phyloP scores from a whole-genome alignment of 1,140 invertebrate species.

The Atta texana region DNA sequence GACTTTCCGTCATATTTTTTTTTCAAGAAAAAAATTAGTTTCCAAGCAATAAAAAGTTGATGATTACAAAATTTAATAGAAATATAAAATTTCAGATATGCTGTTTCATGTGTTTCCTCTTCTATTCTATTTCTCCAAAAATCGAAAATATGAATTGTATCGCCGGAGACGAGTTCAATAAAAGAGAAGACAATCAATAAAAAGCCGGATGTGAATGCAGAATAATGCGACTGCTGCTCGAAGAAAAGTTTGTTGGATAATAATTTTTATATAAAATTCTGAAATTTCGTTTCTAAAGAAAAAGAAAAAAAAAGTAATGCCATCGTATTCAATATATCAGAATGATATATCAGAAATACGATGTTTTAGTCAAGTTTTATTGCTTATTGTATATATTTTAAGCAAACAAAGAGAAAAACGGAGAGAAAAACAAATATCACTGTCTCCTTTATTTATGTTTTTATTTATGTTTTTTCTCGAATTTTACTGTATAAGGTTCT shows the following conservation, averaged over 20 bases:
- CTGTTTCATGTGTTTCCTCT: background rate
- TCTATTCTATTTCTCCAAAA: background rate
- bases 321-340: background rate
- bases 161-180: background rate
- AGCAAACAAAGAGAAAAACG: background rate
- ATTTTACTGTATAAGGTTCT: background rate
- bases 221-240: background rate
- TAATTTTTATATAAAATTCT: background rate
- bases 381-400: background rate
- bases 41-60: background rate
- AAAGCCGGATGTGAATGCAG: background rate
- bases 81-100: background rate
- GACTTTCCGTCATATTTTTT: background rate
- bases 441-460: background rate
- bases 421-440: background rate
- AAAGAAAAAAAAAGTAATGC: background rate
- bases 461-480: background rate
- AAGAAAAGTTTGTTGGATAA: background rate
- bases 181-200: background rate
- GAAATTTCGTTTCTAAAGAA: background rate
- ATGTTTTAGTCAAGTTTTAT: slow-evolving; percentile 14
- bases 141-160: background rate
- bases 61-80: background rate
- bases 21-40: background rate
- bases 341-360: background rate